phyloP scores from a whole-genome alignment of 2,113 vertebrate genomes.

The Pangasianodon hypophthalmus region DNA sequence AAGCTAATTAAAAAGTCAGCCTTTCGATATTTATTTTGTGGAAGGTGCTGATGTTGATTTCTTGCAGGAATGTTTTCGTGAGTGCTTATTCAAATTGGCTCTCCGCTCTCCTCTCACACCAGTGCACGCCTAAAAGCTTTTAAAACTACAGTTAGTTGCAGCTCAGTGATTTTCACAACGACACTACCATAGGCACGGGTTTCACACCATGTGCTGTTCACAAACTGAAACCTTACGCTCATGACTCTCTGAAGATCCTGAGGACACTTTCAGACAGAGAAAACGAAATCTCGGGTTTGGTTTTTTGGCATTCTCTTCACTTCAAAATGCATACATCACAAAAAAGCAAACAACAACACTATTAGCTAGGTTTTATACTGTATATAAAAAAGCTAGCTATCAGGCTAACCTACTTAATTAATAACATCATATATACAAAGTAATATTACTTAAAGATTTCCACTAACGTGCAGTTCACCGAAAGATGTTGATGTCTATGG shows the following conservation, averaged over 20 bases:
- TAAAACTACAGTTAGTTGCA: not conserved
- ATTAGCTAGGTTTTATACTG: not conserved
- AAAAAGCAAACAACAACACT: not conserved
- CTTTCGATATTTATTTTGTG: not conserved
- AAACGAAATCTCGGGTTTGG: not conserved
- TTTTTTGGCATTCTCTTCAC: not conserved
- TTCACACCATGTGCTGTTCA: not conserved
- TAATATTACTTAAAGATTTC: not conserved
- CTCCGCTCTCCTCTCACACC: not conserved
- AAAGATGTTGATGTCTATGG: not conserved
- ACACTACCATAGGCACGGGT: not conserved
- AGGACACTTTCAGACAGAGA: not conserved
- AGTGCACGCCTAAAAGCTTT: not conserved
- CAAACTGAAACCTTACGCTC: not conserved
- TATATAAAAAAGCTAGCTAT: not conserved
- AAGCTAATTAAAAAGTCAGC: conserved; percentile 1
- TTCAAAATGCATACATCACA: not conserved
- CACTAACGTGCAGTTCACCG: not conserved
- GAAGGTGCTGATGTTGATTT: conserved; percentile 2
- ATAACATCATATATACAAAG: not conserved
- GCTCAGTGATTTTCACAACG: not conserved
- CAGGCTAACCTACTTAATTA: not conserved
- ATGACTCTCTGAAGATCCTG: not conserved
- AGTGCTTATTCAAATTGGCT: not conserved
- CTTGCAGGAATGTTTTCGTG: not conserved